Evolutionary conservation across 2,797 vertebrate genomes (phyloP), one percentile per base, ranked within the genome.

Genomic region (Bradypodion pumilum): DNA sequence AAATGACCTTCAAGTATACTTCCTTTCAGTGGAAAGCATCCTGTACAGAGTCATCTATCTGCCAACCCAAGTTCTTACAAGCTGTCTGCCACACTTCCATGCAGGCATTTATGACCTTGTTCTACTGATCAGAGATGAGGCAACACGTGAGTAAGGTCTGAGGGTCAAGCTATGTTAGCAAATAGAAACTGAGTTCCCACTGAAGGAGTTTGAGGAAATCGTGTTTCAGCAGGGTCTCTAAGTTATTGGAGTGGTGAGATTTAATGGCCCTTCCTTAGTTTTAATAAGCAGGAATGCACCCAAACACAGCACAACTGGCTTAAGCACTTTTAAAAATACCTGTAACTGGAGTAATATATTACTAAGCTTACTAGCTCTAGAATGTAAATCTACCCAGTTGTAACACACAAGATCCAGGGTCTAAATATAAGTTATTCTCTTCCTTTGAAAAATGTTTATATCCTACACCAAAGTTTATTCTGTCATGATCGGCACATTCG

Each of bases 41-140:
- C 95, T 98, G 98, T 93, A 98, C 97, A 91, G 98, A 97, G 93
- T 99, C 99, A 80, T 99, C 98, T 60, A 98, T 98, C 93, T 97
- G 97, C 98, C 98, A 99, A 91, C 99, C 99, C 78, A 99, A 95
- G 91, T 98, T 97, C 84, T 95, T 96, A 95, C 98, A 99, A 1
- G 98, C 98, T 21, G 95, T 95, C 96, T 99, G 98, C 99, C 99
- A 99, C 87, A 99, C 98, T 95, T 99, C 98, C 78, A 98, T 97
- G 82, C 99, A 99, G 87, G 97, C 96, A 95, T 96, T 98, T 91
- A 99, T 98, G 91, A 99, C 98, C 96, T 99, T 99, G 94, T 99
- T 99, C 98, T 99, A 99, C 92, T 98, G 98, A 94, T 99, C 99
- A 95, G 98, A 99, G 94, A 99, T 98, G 90, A 98, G 95, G 95